Evolutionary conservation across 2,888 invertebrate genomes (phyloP).

Genomic region (Agriotes lineatus): DNA sequence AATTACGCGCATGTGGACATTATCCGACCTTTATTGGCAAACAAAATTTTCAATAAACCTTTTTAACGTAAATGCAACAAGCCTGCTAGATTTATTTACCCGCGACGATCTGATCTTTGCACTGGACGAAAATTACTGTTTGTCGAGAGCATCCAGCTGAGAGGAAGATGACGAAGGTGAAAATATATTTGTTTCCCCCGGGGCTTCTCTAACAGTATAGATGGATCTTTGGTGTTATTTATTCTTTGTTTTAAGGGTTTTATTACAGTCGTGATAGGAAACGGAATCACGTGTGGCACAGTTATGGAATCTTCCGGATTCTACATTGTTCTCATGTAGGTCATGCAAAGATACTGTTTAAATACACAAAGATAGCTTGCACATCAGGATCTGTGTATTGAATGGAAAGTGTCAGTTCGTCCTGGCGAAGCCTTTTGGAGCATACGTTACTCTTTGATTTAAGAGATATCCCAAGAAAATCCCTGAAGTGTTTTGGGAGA

Average conservation of each 20-base stretch:
- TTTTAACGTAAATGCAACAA: neutral
- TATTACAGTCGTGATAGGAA: too few species aligned
- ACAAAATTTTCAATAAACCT: neutral
- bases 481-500: too few species aligned
- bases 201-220: neutral
- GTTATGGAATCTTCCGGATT: too few species aligned
- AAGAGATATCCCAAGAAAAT: too few species aligned
- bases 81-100: constrained; percentile 5
- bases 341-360: too few species aligned
- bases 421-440: too few species aligned
- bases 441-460: too few species aligned
- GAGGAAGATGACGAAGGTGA: constrained; percentile 9
- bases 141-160: constrained; percentile 10
- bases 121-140: constrained; percentile 3
- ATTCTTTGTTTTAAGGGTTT: neutral
- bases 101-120: neutral
- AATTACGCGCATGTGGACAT: neutral
- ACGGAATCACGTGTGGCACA: too few species aligned
- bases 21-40: neutral
- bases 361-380: too few species aligned
- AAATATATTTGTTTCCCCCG: neutral
- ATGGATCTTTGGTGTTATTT: neutral
- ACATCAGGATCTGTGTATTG: too few species aligned
- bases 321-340: too few species aligned
- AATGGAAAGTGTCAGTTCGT: too few species aligned